These are phyloP conservation scores for Cathartes aura DNA, from an alignment of 2,113 vertebrate genomes.

Conservation along the genomic window DNA sequence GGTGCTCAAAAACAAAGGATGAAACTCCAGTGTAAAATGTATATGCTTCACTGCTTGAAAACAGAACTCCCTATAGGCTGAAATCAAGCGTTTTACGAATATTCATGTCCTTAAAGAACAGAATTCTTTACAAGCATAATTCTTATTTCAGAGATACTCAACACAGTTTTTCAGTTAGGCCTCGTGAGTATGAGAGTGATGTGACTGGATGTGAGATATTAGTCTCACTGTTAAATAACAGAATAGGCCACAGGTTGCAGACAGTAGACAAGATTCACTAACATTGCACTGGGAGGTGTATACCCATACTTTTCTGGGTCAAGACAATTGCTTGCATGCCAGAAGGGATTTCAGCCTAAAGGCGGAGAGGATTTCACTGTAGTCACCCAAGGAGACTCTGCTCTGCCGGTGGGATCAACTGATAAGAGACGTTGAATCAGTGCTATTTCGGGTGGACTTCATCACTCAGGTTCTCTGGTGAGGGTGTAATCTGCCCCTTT, in stretches of 20 bases:
- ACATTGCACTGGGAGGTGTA: background rate
- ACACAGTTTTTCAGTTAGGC: background rate
- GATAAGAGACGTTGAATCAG: background rate
- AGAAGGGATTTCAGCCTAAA: background rate
- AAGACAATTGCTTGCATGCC: background rate
- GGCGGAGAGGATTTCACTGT: background rate
- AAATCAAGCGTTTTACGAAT: background rate
- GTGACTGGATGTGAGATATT: background rate
- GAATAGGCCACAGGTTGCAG: background rate
- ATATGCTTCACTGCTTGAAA: background rate
- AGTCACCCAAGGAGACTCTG: background rate
- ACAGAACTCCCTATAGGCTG: background rate
- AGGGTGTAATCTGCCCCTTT: background rate
- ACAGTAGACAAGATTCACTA: constrained; percentile 9
- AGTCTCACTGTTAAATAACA: background rate
- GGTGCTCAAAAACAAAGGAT: background rate
- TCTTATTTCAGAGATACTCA: background rate
- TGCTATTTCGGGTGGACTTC: background rate
- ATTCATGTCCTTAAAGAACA: background rate
- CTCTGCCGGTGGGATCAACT: background rate
- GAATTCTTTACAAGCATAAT: background rate
- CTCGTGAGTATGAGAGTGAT: background rate
- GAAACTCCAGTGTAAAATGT: background rate
- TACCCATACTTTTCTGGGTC: background rate
- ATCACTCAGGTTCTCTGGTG: background rate